Evolutionary conservation across 2,888 invertebrate species (phyloP), one percentile per base, ranked within the genome.

Genomic region (Merodon equestris): DNA sequence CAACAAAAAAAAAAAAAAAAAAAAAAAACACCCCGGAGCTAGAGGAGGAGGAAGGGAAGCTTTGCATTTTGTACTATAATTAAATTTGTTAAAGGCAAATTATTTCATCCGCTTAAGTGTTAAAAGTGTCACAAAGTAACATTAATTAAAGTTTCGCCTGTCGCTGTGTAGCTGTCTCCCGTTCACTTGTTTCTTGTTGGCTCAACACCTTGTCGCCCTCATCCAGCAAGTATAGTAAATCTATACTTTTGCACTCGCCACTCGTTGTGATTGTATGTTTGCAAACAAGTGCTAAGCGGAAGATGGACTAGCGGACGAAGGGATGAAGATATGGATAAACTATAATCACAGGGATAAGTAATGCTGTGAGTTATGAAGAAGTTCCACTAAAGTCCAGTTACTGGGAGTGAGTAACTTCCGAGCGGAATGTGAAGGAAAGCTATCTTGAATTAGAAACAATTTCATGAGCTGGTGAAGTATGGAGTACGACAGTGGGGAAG

Each of bases 101-200:
- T 76, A 76, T 70, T 76, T 76, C 64, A 76, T 76, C 64, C 70
- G 75, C 40, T 70, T 75, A 76, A 58, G 53, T 76, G 70, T 64
- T 64, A 51, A 71, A 74, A 76, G 75, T 76, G 75, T 76, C 75
- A 76, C 75, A 64, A 76, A 76, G 27, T 76, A 76, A 76, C 70
- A 64, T 76, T 76, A 76, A 76, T 76, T 76, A 76, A 76, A 76
- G 75, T 76, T 71, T 70, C 56, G 58, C 75, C 54, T 68, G 68
- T 63, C 61, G 57, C 63, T 13, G 51, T 61, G 67, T 66, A 51
- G 47, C 58, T 47, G 18, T 17, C 40, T 68, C 68, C 68, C 57
- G 58, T 19, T 67, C 66, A 56, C 56, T 74, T 50, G 66, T 36
- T 48, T 48, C 27, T 10, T 19, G 42, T 60, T 73, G 42, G 18